phyloP scores from a whole-genome alignment of 2,797 vertebrate species.

The Selene dorsalis region DNA sequence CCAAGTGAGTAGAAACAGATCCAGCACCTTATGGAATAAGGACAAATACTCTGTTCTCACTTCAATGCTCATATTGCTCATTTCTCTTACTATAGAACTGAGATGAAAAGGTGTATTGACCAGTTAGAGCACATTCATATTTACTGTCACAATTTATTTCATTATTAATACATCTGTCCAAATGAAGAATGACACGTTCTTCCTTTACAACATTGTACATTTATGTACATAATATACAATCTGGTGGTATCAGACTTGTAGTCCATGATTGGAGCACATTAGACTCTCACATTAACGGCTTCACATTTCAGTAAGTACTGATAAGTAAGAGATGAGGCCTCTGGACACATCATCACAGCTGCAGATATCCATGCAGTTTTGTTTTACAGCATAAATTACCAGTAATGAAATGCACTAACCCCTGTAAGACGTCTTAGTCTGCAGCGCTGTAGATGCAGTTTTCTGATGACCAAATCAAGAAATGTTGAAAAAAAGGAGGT shows the following conservation, averaged over 20 bases:
- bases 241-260: neutral
- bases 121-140: conserved; percentile 18
- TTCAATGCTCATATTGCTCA: conserved; percentile 28
- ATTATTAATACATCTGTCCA: conserved; percentile 28
- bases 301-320: neutral
- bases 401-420: neutral
- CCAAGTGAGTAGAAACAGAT: conserved; percentile 55
- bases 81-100: conserved; percentile 5
- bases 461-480: conserved; percentile 1
- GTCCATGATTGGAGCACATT: conserved; percentile 6
- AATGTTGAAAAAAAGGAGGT: conserved; percentile 11
- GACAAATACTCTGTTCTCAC: conserved; percentile 36
- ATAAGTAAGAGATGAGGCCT: neutral
- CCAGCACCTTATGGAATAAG: conserved; percentile 47
- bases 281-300: neutral
- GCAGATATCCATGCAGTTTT: neutral
- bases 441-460: neutral
- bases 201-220: conserved; percentile 60
- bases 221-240: conserved; percentile 66
- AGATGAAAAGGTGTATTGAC: conserved; percentile 26
- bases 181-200: conserved; percentile 34
- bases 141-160: conserved; percentile 56
- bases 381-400: neutral
- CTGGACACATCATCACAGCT: conserved; percentile 7
- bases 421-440: neutral